Evolutionary conservation across 1,140 invertebrate genomes (phyloP), one percentile per base, ranked within the genome.

Genomic region (Lasioglossum albipes): DNA sequence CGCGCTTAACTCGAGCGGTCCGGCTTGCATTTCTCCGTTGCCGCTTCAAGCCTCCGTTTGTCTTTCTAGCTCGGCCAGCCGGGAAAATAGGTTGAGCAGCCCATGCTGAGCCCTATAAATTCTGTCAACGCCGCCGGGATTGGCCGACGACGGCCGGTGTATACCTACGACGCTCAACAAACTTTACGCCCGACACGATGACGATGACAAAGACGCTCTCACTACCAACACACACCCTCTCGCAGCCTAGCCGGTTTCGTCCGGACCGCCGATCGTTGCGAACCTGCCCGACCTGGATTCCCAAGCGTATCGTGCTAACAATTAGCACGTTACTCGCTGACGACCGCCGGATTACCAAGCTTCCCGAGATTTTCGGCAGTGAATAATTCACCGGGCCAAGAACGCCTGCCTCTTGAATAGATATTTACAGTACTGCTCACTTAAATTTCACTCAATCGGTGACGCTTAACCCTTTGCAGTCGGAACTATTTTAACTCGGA

Each of bases 51-150:
- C 68, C n/a, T 61, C 45, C 62, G 64, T 36, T 61, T 61, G 70
- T 80, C 76, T 41, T 73, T 75, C 81, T 79, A 18, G 20, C 69
- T 18, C 74, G 22, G 41, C 22, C 64, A 70, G 27, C 36, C 16
- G n/a, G 74, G 77, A 76, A 86, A 83, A 81, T 83, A 71, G 84
- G 76, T 86, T 83, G 84, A 87, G 81, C 84, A 59, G 20, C 78
- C 73, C 77, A 4, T 67, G n/a, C 52, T 62, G 16, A 76, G 75
- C 67, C 75, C 85, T 87, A 84, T 75, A 86, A 87, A 87, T 87
- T 86, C 84, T 85, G 74, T 80, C 62, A 76, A 80, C 81, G 79
- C 71, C 57, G 61, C 52, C 49, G 73, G 65, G 71, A 79, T 83
- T 72, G 81, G 62, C 42, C 68, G 74, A 69, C 70, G 13, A 54